These are phyloP conservation scores for Diceros bicornis DNA, from an alignment of 2,797 vertebrate genomes.

Conservation along the genomic window DNA sequence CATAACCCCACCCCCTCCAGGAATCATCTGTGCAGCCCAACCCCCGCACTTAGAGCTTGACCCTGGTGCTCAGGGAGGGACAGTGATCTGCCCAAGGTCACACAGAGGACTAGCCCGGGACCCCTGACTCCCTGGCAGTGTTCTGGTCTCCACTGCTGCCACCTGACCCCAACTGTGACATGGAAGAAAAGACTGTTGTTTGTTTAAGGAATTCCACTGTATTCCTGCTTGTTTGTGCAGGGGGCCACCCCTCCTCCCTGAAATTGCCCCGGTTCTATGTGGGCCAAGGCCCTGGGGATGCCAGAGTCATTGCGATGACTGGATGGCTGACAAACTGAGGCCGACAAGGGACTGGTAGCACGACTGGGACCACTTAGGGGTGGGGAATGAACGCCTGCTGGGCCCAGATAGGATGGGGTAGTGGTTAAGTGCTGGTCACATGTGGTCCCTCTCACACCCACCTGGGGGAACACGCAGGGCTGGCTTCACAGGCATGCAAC, in stretches of 20 bases:
- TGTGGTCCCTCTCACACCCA: background rate
- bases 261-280: slow-evolving; percentile 17
- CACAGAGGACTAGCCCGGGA: background rate
- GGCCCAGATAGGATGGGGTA: background rate
- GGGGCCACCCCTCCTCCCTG: background rate
- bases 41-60: background rate
- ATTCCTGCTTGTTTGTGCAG: background rate
- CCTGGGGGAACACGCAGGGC: rapidly evolving
- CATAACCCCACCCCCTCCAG: background rate
- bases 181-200: background rate
- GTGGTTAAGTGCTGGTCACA: background rate
- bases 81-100: background rate
- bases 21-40: background rate
- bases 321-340: background rate
- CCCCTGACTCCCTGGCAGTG: background rate
- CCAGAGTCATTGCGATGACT: background rate
- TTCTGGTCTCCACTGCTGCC: background rate
- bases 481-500: background rate
- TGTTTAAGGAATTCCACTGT: background rate
- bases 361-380: background rate
- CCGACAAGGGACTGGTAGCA: background rate
- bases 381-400: background rate
- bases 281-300: slow-evolving; percentile 60
- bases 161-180: rapidly evolving
- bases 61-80: background rate